These are phyloP conservation scores for Axinella damicornis DNA, from an alignment of 37 sponge, comb jelly and placozoan genomes.

Conservation along the genomic window DNA sequence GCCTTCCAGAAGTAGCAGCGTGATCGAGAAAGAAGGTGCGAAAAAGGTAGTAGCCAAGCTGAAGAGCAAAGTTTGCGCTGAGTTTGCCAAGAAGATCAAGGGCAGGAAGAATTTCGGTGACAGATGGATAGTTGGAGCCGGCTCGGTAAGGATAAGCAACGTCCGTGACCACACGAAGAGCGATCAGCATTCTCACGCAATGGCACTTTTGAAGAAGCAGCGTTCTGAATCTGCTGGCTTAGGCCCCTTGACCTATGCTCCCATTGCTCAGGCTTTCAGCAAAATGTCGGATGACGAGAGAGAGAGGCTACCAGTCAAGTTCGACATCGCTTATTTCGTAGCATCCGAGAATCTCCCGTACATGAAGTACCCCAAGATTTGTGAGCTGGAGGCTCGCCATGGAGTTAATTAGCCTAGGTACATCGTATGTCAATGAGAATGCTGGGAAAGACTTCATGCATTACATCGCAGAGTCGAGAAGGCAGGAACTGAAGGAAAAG, in stretches of 20 bases:
- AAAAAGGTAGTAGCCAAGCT: constrained; percentile 52
- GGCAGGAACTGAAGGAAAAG: constrained; percentile 36
- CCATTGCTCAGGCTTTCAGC: constrained; percentile 52
- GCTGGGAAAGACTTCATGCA: constrained; percentile 65
- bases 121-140: constrained; percentile 69
- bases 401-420: constrained; percentile 64
- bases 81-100: constrained; percentile 39
- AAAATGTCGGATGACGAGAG: constrained; percentile 51
- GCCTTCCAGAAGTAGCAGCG: too few species aligned
- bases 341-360: constrained; percentile 55
- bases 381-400: constrained; percentile 62
- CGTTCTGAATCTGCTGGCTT: constrained; percentile 40
- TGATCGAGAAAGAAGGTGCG: constrained; percentile 25
- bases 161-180: constrained; percentile 61
- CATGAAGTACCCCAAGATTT: constrained; percentile 53
- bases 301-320: constrained; percentile 49
- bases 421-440: constrained; percentile 52
- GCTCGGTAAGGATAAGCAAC: constrained; percentile 59
- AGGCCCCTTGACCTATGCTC: constrained; percentile 51
- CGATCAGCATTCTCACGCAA: constrained; percentile 65
- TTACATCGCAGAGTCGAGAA: constrained; percentile 63
- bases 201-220: constrained; percentile 60
- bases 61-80: constrained; percentile 48
- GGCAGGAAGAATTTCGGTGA: constrained; percentile 63
- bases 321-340: constrained; percentile 68